Evolutionary conservation across 2,113 vertebrate species (phyloP), one percentile per base, ranked within the genome.

Genomic region (Phalacrocorax carbo): DNA sequence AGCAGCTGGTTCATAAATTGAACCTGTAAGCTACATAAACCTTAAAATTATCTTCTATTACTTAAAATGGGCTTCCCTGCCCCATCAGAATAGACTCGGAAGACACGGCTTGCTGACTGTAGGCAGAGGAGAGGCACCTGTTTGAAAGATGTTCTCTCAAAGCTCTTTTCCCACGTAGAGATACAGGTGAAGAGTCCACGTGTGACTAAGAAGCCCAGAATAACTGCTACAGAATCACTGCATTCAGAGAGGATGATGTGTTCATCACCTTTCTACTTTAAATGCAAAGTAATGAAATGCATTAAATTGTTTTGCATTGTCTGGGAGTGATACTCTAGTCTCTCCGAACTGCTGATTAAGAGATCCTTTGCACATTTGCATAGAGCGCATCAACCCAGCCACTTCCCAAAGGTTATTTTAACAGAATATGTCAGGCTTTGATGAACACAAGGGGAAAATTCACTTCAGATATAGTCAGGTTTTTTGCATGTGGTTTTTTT

Each of bases 311-410:
- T 91, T 90, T 64, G 19, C 29, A 8, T 38, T 51, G 62, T 70
- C 64, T 64, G 51, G 19, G 64, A 96, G 90, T 2, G 34, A 93
- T 73, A 44, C 48, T 62, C 64, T 8, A 27, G 18, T 19, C 54
- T 69, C 88, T 77, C 70, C 29, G 4, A 97, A 76, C 4, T 94
- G 86, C 97, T 95, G 94, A 96, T 85, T 44, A 93, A 88, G 90
- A 82, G 64, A 77, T 94, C 61, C 51, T 73, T 19, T 16, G 12
- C 38, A 83, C 77, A 36, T 94, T 7, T 96, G 84, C 82, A 91
- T 12, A 23, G 2, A 80, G 76, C 15, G n/a, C 42, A 89, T 69
- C 79, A 72, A 18, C 40, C 58, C 32, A n/a, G 16, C 20, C 40
- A 58, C 68, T 81, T 66, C 73, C n/a, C 69, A 27, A 65, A 52